Evolutionary conservation across 2,797 vertebrate species (phyloP).

Genomic region (Cetoscarus ocellatus): DNA sequence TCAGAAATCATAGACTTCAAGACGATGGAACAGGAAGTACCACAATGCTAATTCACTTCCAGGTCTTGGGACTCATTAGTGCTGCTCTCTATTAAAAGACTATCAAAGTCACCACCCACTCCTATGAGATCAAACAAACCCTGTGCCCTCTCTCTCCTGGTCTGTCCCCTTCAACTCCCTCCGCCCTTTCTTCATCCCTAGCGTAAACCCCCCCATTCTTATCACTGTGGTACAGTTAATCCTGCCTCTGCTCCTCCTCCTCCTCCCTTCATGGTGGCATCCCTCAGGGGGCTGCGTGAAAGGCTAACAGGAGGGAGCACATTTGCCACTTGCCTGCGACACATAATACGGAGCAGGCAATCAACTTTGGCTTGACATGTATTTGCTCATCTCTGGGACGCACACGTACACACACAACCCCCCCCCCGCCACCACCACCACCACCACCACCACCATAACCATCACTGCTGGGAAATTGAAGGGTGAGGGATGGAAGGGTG

Average conservation of each 20-base stretch:
- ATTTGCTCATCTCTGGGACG: slow-evolving; percentile 98
- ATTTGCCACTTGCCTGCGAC: slow-evolving; percentile 98
- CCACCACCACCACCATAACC: slow-evolving; percentile 70
- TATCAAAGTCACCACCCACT: slow-evolving; percentile 80
- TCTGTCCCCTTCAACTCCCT: slow-evolving; percentile 52
- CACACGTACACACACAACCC: slow-evolving; percentile 83
- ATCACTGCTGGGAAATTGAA: slow-evolving; percentile 75
- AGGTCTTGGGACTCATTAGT: too few relatives aligned
- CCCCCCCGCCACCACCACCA: too few relatives aligned
- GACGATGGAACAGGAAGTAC: too few relatives aligned
- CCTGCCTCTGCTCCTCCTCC: slow-evolving; percentile 69
- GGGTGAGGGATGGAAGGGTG: slow-evolving; percentile 48
- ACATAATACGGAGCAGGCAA: slow-evolving; percentile 96
- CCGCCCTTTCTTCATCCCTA: slow-evolving; percentile 54
- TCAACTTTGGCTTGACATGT: slow-evolving; percentile 99
- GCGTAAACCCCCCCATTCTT: slow-evolving; percentile 80
- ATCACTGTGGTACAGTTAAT: slow-evolving; percentile 91
- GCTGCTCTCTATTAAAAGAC: slow-evolving; percentile 63
- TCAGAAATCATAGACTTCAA: too few relatives aligned
- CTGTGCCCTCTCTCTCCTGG: slow-evolving; percentile 55
- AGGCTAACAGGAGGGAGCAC: slow-evolving; percentile 91
- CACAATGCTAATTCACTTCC: too few relatives aligned
- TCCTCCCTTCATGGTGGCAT: slow-evolving; percentile 60
- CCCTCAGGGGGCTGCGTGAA: slow-evolving; percentile 61
- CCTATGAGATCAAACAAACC: slow-evolving; percentile 79